phyloP scores from a whole-genome alignment of 2,797 vertebrate species.

The Phataginus tricuspis region DNA sequence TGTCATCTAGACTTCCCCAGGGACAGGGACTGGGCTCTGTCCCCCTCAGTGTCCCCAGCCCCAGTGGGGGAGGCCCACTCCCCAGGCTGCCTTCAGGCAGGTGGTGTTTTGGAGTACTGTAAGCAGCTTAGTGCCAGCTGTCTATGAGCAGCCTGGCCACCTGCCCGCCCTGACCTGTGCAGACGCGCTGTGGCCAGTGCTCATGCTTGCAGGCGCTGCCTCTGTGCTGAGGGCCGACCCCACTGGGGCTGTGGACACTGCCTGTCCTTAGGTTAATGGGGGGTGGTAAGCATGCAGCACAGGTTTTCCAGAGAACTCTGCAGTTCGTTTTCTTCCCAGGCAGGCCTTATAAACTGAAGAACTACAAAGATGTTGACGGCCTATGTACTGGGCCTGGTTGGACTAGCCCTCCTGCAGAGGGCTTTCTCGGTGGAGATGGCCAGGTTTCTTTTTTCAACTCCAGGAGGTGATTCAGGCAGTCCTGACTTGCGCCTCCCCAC shows the following conservation, averaged over 20 bases:
- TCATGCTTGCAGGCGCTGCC: background rate
- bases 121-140: background rate
- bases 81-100: background rate
- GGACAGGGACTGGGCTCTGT: background rate
- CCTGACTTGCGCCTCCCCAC: background rate
- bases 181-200: background rate
- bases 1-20: background rate
- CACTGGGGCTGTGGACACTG: too few relatives aligned
- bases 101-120: background rate
- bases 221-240: fast-evolving
- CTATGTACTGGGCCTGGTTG: fast-evolving
- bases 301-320: fast-evolving
- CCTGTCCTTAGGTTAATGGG: fast-evolving
- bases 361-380: background rate
- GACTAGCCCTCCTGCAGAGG: fast-evolving
- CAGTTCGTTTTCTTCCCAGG: background rate
- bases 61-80: fast-evolving
- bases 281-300: fast-evolving
- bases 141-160: fast-evolving
- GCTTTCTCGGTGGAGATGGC: fast-evolving
- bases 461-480: fast-evolving
- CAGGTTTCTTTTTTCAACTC: too few relatives aligned
- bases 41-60: fast-evolving
- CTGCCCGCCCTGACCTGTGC: background rate
- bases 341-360: background rate